Evolutionary conservation across 2,797 vertebrate genomes (phyloP).

Genomic region (Aulostomus chinensis): DNA sequence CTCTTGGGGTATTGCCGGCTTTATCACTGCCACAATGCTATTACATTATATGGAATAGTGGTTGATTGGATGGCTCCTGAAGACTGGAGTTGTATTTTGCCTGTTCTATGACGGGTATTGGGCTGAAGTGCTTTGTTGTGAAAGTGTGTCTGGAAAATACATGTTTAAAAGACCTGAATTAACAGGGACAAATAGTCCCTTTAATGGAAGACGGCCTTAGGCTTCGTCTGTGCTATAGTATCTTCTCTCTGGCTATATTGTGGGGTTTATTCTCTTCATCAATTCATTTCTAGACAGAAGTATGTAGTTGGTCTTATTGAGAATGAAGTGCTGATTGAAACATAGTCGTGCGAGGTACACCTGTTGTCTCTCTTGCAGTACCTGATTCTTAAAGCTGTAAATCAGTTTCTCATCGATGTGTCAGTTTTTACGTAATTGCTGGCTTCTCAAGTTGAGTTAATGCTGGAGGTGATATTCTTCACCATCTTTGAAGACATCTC

Average conservation of each 20-base stretch:
- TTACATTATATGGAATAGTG: slow-evolving; percentile 55
- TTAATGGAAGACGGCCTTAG: slow-evolving; percentile 44
- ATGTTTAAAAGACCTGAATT: slow-evolving; percentile 43
- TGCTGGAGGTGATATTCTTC: no score
- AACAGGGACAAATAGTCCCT: slow-evolving; percentile 42
- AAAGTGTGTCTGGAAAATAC: slow-evolving; percentile 51
- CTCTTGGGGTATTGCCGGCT: slow-evolving; percentile 24
- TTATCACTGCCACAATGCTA: slow-evolving; percentile 21
- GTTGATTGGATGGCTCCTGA: slow-evolving; percentile 54
- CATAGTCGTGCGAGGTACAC: no score
- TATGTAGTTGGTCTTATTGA: no score
- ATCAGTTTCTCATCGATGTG: no score
- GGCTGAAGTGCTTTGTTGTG: slow-evolving; percentile 38
- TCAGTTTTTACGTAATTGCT: no score
- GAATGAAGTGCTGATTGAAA: no score
- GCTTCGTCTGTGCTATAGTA: slow-evolving; percentile 27
- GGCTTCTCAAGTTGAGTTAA: no score
- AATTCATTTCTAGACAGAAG: no score
- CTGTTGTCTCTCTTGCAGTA: no score
- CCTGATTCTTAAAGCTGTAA: no score
- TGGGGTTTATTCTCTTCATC: slow-evolving; percentile 38
- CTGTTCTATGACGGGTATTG: slow-evolving; percentile 38
- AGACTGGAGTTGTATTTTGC: slow-evolving; percentile 34
- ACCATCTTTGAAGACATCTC: no score
- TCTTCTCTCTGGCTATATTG: slow-evolving; percentile 27